These are phyloP conservation scores for Heliothis peltigera DNA, from an alignment of 2,888 invertebrate species.

Conservation along the genomic window DNA sequence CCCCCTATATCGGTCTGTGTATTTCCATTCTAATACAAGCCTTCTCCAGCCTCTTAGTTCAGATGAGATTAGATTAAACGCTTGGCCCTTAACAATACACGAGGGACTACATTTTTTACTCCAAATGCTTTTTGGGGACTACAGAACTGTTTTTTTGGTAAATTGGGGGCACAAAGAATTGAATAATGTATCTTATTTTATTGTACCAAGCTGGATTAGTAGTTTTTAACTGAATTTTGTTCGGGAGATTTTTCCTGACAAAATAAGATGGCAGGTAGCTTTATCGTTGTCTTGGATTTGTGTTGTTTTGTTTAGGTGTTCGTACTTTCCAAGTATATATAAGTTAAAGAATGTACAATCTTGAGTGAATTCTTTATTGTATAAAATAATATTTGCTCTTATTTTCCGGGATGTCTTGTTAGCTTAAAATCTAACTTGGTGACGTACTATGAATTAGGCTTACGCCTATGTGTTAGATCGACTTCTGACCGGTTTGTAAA, in stretches of 20 bases:
- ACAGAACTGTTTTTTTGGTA: constrained; percentile 39
- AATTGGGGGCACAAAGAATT: constrained; percentile 56
- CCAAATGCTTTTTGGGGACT: constrained; percentile 61
- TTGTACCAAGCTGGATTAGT: constrained; percentile 29
- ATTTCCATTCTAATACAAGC: constrained; percentile 60
- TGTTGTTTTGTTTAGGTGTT: constrained; percentile 10
- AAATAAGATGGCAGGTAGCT: constrained; percentile 30
- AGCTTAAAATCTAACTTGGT: no score
- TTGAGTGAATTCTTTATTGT: no score
- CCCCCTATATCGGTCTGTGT: constrained; percentile 47
- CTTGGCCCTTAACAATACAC: constrained; percentile 72
- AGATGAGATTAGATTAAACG: constrained; percentile 75
- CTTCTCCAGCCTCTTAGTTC: constrained; percentile 69
- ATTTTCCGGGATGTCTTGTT: no score
- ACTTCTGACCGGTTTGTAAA: no score
- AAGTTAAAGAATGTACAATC: no score
- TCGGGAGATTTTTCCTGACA: constrained; percentile 6
- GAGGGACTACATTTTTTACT: constrained; percentile 68
- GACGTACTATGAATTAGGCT: no score
- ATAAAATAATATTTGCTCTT: no score
- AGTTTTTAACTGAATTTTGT: constrained; percentile 26
- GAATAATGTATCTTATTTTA: constrained; percentile 56
- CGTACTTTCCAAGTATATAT: not conserved
- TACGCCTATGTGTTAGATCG: no score
- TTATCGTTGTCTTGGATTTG: constrained; percentile 9